Evolutionary conservation across 2,113 vertebrate species (phyloP), one percentile per base, ranked within the genome.

Genomic region (Odobenus rosmarus): DNA sequence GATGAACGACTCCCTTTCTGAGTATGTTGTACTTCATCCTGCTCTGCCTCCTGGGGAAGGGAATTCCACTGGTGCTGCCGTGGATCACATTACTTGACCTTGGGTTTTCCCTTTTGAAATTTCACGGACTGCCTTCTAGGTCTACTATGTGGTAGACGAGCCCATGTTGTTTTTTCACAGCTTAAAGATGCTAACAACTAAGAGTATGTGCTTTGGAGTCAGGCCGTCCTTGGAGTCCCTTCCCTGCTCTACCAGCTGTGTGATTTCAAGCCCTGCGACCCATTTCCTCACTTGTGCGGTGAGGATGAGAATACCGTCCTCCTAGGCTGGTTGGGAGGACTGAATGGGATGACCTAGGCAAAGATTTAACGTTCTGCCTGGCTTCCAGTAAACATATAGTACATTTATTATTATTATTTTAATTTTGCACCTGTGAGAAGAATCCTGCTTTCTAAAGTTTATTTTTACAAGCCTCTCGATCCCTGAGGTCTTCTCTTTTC

Each of bases 371-470:
- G 59, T 59, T 49, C 4, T 71, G 80, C 80, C 55, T 55, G 51
- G 23, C 69, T 96, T 76, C 71, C 14, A 80, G 42, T 55, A 93
- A 55, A 90, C 36, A 82, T 14, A 26, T 16, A 71, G 57, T 36
- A 26, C 59, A 62, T 81, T 93, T 72, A 82, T 91, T 67, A 28
- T 90, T 81, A 64, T 46, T 74, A 62, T 90, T 97, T 90, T 93
- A 90, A 81, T 88, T 96, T 93, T 94, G 62, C 28, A 46, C 36
- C 67, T 92, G 84, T 89, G 89, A 90, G 82, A 95, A 88, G 88
- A 85, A 33, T 49, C 23, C 15, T 62, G 23, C 74, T 90, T 74
- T 28, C 69, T 87, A 23, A 51, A 74, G 67, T 91, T 95, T 92
- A 81, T 97, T 96, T 96, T 92, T 39, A 9, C 69, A 86, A 95